Conservation (phyloP, 2,888 invertebrate species). For the Drepana falcataria region DNA sequence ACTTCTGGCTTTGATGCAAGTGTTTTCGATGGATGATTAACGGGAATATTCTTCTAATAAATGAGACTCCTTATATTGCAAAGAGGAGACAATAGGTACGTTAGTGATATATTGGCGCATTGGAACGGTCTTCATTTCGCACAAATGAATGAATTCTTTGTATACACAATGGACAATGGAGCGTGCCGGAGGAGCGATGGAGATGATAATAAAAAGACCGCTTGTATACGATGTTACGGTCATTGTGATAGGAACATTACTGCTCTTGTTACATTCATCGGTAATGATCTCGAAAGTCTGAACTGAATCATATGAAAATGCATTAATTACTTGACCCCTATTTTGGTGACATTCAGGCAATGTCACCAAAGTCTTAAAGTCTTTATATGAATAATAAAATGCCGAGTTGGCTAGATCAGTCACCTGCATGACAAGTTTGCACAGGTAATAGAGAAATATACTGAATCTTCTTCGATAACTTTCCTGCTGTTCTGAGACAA, state of each 20-base stretch:
- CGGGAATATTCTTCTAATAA: slow-evolving; percentile 4
- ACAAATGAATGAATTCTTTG: slow-evolving; percentile 60
- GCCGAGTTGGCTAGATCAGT: too few species aligned
- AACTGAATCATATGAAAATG: too few species aligned
- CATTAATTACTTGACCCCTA: too few species aligned
- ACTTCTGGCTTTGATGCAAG: not conserved
- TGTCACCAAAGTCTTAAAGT: too few species aligned
- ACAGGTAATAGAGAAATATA: too few species aligned
- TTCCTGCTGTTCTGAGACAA: too few species aligned
- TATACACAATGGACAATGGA: slow-evolving; percentile 63
- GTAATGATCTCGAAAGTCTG: not conserved
- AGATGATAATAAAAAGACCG: slow-evolving; percentile 25
- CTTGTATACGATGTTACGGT: slow-evolving; percentile 13
- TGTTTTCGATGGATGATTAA: slow-evolving; percentile 16
- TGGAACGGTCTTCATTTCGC: slow-evolving; percentile 44
- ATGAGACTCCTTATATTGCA: slow-evolving; percentile 4
- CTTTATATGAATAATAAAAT: too few species aligned
- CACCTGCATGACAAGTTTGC: too few species aligned
- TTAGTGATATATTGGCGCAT: slow-evolving; percentile 38
- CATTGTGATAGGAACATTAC: slow-evolving; percentile 1
- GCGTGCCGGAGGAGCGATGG: slow-evolving; percentile 28
- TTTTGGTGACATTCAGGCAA: too few species aligned
- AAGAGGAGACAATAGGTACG: slow-evolving; percentile 39
- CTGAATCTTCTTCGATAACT: too few species aligned
- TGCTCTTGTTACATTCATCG: slow-evolving; percentile 1